Percentiles rank a stretch among this genome's conserved stretches.
phyloP scores from a whole-genome alignment of 2,888 invertebrate species.

The Lasioglossum zephyrum region DNA sequence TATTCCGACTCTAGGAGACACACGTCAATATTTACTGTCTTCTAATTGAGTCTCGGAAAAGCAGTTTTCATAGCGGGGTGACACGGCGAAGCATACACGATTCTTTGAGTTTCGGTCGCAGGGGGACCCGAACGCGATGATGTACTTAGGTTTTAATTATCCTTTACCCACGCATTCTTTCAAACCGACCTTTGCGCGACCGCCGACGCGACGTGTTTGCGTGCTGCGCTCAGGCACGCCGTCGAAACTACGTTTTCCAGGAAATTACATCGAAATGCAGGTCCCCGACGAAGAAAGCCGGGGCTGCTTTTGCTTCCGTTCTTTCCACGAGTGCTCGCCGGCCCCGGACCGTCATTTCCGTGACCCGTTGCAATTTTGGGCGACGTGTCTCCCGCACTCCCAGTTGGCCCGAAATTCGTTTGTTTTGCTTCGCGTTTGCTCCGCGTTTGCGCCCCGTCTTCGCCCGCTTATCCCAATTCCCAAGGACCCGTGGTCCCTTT shows the following conservation, averaged over 20 bases:
- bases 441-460: slow-evolving; percentile 11
- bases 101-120: not conserved
- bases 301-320: slow-evolving; percentile 35
- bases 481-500: not conserved
- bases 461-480: slow-evolving; percentile 1
- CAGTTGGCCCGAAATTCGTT: slow-evolving; percentile 17
- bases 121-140: not conserved
- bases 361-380: slow-evolving; percentile 39
- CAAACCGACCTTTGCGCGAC: not conserved
- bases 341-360: slow-evolving; percentile 60
- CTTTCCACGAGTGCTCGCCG: slow-evolving; percentile 44
- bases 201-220: not conserved
- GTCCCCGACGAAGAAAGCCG: slow-evolving; percentile 38
- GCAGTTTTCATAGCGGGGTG: not conserved
- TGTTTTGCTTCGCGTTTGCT: slow-evolving; percentile 34
- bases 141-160: not conserved
- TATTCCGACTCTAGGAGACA: not conserved
- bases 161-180: not conserved
- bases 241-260: slow-evolving; percentile 46
- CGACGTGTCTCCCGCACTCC: not conserved
- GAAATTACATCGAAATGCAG: slow-evolving; percentile 66
- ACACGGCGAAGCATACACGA: not conserved
- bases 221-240: not conserved
- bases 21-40: not conserved
- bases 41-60: not conserved